These are phyloP conservation scores for Prorops nasuta DNA, from an alignment of 1,140 invertebrate species.

Conservation along the genomic window DNA sequence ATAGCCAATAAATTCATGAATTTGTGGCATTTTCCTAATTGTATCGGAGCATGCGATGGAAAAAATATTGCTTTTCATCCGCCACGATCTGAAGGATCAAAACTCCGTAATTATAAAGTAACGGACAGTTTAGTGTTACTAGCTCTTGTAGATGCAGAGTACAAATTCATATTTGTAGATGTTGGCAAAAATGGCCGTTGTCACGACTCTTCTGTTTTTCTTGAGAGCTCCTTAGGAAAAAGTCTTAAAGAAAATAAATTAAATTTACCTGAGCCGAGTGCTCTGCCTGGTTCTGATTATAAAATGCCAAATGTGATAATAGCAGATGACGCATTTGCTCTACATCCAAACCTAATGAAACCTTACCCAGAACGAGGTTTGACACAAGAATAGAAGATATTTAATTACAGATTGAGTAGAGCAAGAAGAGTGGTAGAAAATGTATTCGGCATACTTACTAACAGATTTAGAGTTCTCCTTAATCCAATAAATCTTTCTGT, in stretches of 20 bases:
- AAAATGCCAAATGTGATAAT: background rate
- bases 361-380: background rate
- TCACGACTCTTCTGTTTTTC: background rate
- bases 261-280: background rate
- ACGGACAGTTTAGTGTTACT: constrained; percentile 31
- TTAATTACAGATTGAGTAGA: background rate
- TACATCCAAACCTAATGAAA: background rate
- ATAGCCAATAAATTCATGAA: constrained; percentile 8
- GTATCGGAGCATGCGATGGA: constrained; percentile 17
- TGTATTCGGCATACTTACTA: background rate
- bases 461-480: background rate
- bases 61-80: constrained; percentile 29
- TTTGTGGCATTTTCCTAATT: constrained; percentile 14
- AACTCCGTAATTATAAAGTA: constrained; percentile 43
- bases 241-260: background rate
- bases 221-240: background rate
- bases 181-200: constrained; percentile 27
- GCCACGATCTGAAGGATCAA: constrained; percentile 28
- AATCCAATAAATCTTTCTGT: background rate
- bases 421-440: background rate
- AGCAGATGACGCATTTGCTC: constrained; percentile 5
- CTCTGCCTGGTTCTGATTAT: background rate
- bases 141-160: constrained; percentile 36
- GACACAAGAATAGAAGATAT: background rate
- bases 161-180: constrained; percentile 36